Base-by-base conservation (phyloP, 2,888 invertebrate genomes). In the Molanna angustata region DNA sequence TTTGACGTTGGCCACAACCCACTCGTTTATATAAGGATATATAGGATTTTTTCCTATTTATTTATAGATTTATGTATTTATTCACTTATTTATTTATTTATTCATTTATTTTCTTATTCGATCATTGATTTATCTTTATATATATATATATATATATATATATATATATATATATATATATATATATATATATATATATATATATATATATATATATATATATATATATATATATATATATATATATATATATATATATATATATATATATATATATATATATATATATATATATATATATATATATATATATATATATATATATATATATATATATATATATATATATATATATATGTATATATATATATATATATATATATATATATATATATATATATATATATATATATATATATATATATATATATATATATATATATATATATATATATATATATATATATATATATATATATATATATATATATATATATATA, bases 391-490 rank as follows among this genome's bases (percentile, higher is more conserved):
- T 43, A 43, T 43, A 43, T 43, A 43, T 43, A 43, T 43, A 43
- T 43, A 44, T 44, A 44, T 44, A 44, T 44, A 44, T 44, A 44
- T 44, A 44, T 44, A 44, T 44, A 44, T 44, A 44, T 44, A 44
- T 44, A 44, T 44, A 44, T 44, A 44, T 44, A 44, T 44, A 44
- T 44, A 44, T 44, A 44, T 44, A 44, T 44, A 44, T 44, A 44
- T 44, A 44, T 44, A 44, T 44, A 44, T 44, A 44, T 4, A 4
- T 21, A 6, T 6, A 20, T 27, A 27, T 37, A 35, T 42, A 46
- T 46, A 46, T 46, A 46, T 46, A 46, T 46, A 46, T 46, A 46
- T 46, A 46, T 46, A 46, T 46, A 46, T 46, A 46, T 46, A 46
- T 46, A 46, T 46, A 46, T 46, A 46, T 46, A 46, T 46, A 46